These are phyloP conservation scores for Archips crataeganus DNA, from an alignment of 2,888 invertebrate species.

Conservation along the genomic window DNA sequence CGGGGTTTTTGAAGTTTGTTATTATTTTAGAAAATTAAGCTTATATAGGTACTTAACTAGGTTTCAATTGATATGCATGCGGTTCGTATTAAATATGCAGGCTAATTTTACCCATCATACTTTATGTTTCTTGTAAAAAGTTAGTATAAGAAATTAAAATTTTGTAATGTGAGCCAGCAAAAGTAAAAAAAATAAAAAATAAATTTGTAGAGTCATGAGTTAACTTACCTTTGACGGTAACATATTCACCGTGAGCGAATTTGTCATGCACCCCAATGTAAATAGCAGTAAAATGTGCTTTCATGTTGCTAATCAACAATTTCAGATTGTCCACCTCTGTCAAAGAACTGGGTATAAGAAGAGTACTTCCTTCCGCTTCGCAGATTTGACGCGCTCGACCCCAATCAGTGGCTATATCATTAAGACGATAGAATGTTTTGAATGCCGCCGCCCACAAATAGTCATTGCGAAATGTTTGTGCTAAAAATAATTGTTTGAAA, in stretches of 20 bases:
- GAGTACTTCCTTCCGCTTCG: slow-evolving; percentile 60
- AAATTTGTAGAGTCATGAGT: neutral
- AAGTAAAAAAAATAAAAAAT: no score
- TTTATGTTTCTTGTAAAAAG: no score
- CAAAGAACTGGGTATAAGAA: slow-evolving; percentile 58
- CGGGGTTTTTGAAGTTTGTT: no score
- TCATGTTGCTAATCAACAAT: slow-evolving; percentile 64
- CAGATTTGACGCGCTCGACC: slow-evolving; percentile 62
- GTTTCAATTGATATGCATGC: no score
- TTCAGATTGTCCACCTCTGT: slow-evolving; percentile 65
- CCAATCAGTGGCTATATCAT: slow-evolving; percentile 62
- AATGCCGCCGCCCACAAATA: slow-evolving; percentile 65
- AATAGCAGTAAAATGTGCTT: slow-evolving; percentile 60
- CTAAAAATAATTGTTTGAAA: slow-evolving; percentile 44
- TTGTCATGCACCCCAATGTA: slow-evolving; percentile 63
- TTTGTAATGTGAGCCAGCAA: no score
- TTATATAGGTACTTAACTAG: no score
- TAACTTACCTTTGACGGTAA: neutral
- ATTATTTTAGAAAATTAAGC: no score
- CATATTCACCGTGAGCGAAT: slow-evolving; percentile 55
- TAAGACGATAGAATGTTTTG: slow-evolving; percentile 61
- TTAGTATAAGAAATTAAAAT: no score
- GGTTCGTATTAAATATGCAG: no score
- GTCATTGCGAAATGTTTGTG: slow-evolving; percentile 62
- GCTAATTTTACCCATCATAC: no score